These are phyloP conservation scores for Spheniscus humboldti DNA, from an alignment of 2,797 vertebrate species.

Conservation along the genomic window DNA sequence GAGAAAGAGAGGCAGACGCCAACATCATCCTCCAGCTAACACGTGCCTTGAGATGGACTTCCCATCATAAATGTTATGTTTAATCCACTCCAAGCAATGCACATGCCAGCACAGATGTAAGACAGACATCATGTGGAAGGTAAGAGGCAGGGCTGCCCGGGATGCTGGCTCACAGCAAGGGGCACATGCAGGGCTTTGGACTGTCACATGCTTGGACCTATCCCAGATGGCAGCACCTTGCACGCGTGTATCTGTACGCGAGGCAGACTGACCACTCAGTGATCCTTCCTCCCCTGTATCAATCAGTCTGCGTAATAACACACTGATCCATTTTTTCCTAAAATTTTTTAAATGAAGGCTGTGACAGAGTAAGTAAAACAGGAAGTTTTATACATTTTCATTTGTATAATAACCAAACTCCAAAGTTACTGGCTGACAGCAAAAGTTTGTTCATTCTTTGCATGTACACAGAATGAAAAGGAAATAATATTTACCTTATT, in stretches of 20 bases:
- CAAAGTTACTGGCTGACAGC: background rate
- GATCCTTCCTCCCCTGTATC: background rate
- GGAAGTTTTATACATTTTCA: background rate
- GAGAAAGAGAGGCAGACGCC: background rate
- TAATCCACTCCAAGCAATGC: background rate
- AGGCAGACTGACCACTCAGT: background rate
- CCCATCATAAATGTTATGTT: fast-evolving
- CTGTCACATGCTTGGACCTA: background rate
- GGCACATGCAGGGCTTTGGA: background rate
- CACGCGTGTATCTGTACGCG: fast-evolving
- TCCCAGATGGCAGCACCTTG: background rate
- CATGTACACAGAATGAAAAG: background rate
- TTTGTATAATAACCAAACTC: background rate
- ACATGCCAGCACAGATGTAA: background rate
- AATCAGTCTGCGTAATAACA: background rate
- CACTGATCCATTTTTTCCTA: background rate
- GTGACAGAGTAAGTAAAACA: background rate
- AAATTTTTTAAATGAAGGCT: background rate
- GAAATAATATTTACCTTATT: constrained; percentile 74
- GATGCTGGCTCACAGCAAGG: background rate
- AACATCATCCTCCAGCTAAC: background rate
- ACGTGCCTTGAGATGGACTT: background rate
- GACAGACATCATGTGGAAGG: background rate
- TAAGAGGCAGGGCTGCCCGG: background rate
- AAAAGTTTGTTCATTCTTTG: background rate